Evolutionary conservation across 2,888 invertebrate genomes (phyloP), one percentile per base, ranked within the genome.

Genomic region (Criorhina ranunculi): DNA sequence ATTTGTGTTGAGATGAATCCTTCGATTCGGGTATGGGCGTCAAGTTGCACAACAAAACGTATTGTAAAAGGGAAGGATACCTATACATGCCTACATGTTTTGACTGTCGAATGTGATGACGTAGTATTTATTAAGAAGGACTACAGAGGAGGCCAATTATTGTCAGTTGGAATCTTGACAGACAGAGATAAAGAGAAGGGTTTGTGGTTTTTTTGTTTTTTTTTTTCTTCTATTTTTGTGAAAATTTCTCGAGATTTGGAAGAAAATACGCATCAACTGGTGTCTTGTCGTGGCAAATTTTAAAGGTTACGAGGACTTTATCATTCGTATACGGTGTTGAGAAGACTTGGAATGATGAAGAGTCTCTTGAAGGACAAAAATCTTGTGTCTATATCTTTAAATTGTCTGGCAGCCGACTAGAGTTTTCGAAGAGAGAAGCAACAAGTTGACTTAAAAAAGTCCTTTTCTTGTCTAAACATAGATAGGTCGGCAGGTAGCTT

Each of bases 51-150:
- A 40, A 2, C 40, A 40, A 40, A 24, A 40, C 5, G n/a, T 40
- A 12, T 37, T 4, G 12, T 55, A n/a, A n/a, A n/a, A n/a, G 24
- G 5, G 7, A 40, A 8, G 57, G 12, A 31, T 60, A n/a, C 42
- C 15, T 44, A 29, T 24, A 24, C 24, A 24, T n/a, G n/a, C n/a
- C n/a, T n/a, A 24, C 4, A 24, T 24, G 24, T 44, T 60, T 60
- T 60, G 60, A 31, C 29, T 29, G 60, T 15, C 57, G 33, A 35
- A 9, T 5, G 51, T 24, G 29, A 51, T 51, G 55, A 31, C 35
- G 35, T 24, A 24, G 24, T 3, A 7, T 35, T 35, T 17, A 5
- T 51, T 51, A 49, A 29, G 24, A 29, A 7, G 9, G 11, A 12
- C n/a, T 51, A 29, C 31, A 29, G 7, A 29, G 51, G n/a, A 51